phyloP scores from a whole-genome alignment of 2,113 vertebrate genomes.

The Eulacestoma nigropectus region DNA sequence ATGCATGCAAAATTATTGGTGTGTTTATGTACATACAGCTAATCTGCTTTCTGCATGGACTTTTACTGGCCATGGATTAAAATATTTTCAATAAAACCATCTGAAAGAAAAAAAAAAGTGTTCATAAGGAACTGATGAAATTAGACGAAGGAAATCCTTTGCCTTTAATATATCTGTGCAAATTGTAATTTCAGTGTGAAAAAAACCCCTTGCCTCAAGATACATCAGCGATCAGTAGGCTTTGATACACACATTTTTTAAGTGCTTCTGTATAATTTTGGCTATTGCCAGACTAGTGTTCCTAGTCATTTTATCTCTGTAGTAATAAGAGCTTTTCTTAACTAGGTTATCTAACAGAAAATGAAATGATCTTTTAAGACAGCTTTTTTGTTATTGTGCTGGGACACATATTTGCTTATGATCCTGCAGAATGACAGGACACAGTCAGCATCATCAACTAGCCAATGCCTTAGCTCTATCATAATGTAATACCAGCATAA shows the following conservation, averaged over 20 bases:
- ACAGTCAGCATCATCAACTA: background rate
- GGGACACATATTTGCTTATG: background rate
- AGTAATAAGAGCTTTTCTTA: background rate
- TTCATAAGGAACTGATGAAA: background rate
- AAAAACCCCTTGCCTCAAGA: background rate
- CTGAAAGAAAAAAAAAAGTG: rapidly evolving
- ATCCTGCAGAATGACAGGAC: background rate
- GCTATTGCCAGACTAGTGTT: background rate
- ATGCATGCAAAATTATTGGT: background rate
- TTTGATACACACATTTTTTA: background rate
- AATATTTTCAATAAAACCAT: background rate
- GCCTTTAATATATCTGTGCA: background rate
- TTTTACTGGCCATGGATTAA: background rate
- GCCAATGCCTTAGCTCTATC: background rate
- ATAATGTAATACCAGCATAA: background rate
- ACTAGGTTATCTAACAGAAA: background rate
- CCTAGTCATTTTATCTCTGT: background rate
- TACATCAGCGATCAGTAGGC: background rate
- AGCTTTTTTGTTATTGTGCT: background rate
- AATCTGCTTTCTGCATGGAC: background rate
- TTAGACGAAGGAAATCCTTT: background rate
- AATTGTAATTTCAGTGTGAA: background rate
- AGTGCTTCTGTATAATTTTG: background rate
- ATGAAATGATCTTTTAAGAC: background rate
- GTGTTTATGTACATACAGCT: background rate